Conservation (phyloP, 2,888 invertebrate genomes). For the Chydorus sphaericus region DNA sequence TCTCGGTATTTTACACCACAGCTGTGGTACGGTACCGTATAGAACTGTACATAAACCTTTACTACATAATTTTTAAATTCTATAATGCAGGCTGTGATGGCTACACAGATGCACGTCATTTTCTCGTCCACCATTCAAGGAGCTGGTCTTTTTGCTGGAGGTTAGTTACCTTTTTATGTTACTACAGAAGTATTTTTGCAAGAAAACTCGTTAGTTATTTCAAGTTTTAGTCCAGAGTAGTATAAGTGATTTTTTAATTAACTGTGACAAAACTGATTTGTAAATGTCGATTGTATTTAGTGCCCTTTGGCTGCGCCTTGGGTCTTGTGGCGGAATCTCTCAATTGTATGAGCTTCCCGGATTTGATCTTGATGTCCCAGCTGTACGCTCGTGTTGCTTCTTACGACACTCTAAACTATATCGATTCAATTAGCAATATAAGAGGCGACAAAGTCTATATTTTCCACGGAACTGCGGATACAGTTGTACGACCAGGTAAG, state of each 20-base stretch:
- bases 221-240: neutral
- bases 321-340: constrained; percentile 15
- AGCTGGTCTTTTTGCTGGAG: constrained; percentile 27
- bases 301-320: constrained; percentile 21
- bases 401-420: constrained; percentile 20
- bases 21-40: no score
- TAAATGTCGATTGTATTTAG: no score
- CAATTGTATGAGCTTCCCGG: constrained; percentile 20
- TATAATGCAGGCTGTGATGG: constrained; percentile 28
- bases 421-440: constrained; percentile 25
- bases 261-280: no score
- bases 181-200: neutral
- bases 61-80: no score
- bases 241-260: no score
- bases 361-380: constrained; percentile 16
- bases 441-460: constrained; percentile 25
- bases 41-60: no score
- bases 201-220: no score
- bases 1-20: no score
- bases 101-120: constrained; percentile 28
- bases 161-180: constrained; percentile 20
- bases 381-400: constrained; percentile 18
- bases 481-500: constrained; percentile 26
- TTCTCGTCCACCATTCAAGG: constrained; percentile 26
- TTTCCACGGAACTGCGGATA: constrained; percentile 26